phyloP scores from a whole-genome alignment of 35 echinoderm and acorn worm genomes.

The Apostichopus japonicus region DNA sequence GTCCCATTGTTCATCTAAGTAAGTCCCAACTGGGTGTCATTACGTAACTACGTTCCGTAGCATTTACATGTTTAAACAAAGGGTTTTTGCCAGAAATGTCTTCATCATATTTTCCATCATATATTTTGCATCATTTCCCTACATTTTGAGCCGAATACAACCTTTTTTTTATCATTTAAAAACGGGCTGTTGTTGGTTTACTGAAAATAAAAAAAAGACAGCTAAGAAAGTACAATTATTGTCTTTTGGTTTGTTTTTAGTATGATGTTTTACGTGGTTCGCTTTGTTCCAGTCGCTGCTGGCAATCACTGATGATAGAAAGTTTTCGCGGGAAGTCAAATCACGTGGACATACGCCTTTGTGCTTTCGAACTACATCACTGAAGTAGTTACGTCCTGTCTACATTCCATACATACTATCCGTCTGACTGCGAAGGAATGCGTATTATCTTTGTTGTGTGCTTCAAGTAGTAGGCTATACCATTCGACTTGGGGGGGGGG shows the following conservation, averaged over 20 bases:
- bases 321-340: neutral
- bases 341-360: neutral
- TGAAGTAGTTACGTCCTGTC: neutral
- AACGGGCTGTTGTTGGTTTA: neutral
- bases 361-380: neutral
- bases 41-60: no score
- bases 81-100: neutral
- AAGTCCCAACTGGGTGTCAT: no score
- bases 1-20: no score
- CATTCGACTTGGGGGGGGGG: no score
- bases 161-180: neutral
- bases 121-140: neutral
- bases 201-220: neutral
- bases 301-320: neutral
- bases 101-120: neutral
- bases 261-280: neutral
- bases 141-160: neutral
- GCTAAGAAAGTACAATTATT: neutral
- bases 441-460: no score
- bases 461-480: no score
- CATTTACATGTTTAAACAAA: neutral
- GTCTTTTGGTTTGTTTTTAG: neutral
- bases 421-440: neutral
- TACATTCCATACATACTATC: neutral
- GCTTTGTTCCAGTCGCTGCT: neutral